Base-by-base conservation (phyloP, 2,888 invertebrate genomes). In the Morpho achilles region DNA sequence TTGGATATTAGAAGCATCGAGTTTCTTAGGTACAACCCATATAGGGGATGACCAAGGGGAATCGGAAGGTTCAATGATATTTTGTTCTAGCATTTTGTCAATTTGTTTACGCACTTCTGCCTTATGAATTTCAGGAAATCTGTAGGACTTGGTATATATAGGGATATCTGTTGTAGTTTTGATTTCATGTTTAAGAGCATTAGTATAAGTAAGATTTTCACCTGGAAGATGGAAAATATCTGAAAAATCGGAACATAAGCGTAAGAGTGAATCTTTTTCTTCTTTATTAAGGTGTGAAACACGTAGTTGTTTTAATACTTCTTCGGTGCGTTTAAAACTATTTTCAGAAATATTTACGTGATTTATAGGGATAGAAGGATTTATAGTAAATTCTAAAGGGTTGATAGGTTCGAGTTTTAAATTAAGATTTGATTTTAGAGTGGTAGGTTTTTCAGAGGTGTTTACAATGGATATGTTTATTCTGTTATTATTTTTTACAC, bases 11-110 rank as follows among this genome's bases (percentile, higher is more conserved):
- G 65, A 65, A 1, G 69, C 63, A 44, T 71, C 69, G 0, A 52
- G 5, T 44, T 72, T 72, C 50, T 73, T 73, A 0, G 68, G 70
- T 0, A 72, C 66, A 2, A 70, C 8, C 42, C 42, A 42, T 57
- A 69, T 65, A 1, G 69, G 69, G 0, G 69, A 62, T 7, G 57
- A 62, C 71, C 70, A 73, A 1, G 68, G 70, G 0, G 68, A 67
- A 1, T 7, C 47, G 1, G 68, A 68, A 0, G 68, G 70, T 59
- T 62, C 32, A 9, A 71, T 72, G 0, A 72, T 68, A 0, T 60
- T 56, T 42, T 71, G 60, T 7, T 68, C 43, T 7, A 71, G 32
- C 68, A 70, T 67, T 53, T 69, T 54, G 4, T 59, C 48, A 0
- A 68, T 63, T 65, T 67, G 68, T 7, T 42, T 48, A 7, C 50